Evolutionary conservation across 2,888 invertebrate genomes (phyloP).

Genomic region (Electrophaes corylata): DNA sequence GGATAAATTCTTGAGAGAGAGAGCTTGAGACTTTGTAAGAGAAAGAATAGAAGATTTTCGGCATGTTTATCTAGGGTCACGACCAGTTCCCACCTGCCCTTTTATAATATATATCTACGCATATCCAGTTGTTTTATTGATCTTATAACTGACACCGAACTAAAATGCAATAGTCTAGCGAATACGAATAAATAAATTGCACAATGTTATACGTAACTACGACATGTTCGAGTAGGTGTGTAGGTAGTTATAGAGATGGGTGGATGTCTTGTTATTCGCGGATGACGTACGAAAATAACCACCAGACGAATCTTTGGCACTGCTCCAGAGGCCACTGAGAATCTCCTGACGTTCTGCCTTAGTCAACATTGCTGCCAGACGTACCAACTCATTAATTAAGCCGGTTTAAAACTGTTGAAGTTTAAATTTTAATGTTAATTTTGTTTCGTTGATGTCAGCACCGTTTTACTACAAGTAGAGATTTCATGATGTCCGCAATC

Average conservation of each 20-base stretch:
- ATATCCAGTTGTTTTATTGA: neutral
- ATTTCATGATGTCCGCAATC: too few relatives aligned
- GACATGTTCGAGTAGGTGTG: neutral
- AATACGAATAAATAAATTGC: conserved; percentile 4
- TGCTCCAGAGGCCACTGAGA: conserved; percentile 72
- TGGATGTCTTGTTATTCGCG: conserved; percentile 66
- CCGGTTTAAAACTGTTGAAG: conserved; percentile 32
- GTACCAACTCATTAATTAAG: conserved; percentile 40
- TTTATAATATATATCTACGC: neutral
- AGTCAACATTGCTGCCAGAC: conserved; percentile 52
- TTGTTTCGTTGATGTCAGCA: conserved; percentile 28
- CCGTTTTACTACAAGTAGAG: conserved; percentile 7
- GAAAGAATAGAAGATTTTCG: conserved; percentile 17
- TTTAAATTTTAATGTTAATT: conserved; percentile 34
- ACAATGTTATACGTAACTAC: conserved; percentile 11
- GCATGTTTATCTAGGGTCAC: conserved; percentile 18
- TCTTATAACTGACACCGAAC: neutral
- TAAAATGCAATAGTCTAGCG: neutral
- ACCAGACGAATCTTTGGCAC: conserved; percentile 73
- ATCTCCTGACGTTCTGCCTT: conserved; percentile 60
- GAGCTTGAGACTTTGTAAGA: conserved; percentile 34
- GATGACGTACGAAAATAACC: conserved; percentile 79
- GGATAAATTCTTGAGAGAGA: conserved; percentile 60
- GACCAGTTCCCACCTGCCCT: neutral
- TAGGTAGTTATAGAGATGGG: conserved; percentile 21